Evolutionary conservation across 2,888 invertebrate species (phyloP).

Genomic region (Theodoxus fluviatilis): DNA sequence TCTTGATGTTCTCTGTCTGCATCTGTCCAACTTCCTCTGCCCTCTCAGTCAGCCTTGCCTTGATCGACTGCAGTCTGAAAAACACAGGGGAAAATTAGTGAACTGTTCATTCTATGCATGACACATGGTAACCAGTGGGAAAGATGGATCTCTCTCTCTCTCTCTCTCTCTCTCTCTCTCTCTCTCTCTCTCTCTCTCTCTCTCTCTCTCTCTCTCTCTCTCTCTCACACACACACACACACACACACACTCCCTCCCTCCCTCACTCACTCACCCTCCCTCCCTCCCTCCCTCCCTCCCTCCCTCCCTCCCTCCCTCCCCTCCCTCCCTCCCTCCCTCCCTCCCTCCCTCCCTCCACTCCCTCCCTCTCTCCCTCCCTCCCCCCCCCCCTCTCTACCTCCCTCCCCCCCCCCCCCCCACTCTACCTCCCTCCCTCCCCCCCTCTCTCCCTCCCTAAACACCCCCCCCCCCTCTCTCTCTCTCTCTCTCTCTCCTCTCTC

Average conservation of each 20-base stretch:
- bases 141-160: conserved; percentile 38
- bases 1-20: conserved; percentile 54
- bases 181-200: conserved; percentile 40
- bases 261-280: no score
- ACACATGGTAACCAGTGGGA: conserved; percentile 33
- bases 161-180: conserved; percentile 38
- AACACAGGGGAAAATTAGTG: no score
- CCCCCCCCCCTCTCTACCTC: conserved; percentile 40
- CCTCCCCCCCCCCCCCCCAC: conserved; percentile 39
- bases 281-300: conserved; percentile 27
- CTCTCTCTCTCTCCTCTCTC: conserved; percentile 35
- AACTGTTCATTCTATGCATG: no score
- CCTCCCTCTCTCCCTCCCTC: conserved; percentile 37
- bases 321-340: conserved; percentile 35
- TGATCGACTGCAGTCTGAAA: conserved; percentile 51
- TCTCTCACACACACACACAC: background rate
- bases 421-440: conserved; percentile 34
- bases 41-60: conserved; percentile 46
- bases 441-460: conserved; percentile 42
- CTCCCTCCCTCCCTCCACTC: conserved; percentile 39
- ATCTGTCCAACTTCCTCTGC: conserved; percentile 58
- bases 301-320: conserved; percentile 40
- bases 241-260: no score
- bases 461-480: conserved; percentile 38
- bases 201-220: conserved; percentile 23